Base-by-base conservation (phyloP, 2,888 invertebrate species). In the Polydrusus pterygomalis region DNA sequence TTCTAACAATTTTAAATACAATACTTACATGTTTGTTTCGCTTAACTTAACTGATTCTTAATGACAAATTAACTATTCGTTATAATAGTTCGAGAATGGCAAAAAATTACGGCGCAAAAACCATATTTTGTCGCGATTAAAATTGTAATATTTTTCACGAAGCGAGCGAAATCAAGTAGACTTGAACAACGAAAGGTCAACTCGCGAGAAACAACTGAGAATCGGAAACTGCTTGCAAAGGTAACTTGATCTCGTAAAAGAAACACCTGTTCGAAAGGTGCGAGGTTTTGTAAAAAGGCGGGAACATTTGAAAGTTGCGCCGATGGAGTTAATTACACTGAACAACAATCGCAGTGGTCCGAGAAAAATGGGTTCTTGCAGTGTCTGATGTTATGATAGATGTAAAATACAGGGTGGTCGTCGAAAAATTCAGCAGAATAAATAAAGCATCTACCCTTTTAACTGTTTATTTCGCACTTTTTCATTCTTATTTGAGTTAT, bases 211-310 rank as follows among this genome's bases (percentile, higher is more conserved):
- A 84, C 83, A 83, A 85, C 85, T 84, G 84, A 84, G 80, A 79
- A 83, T 83, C 81, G 80, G 80, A 81, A 79, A 82, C 84, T 83
- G 84, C 85, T 85, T 84, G 82, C 82, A 81, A 83, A 84, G 83
- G 84, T 85, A 84, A 85, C 84, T 85, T 83, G 85, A 84, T 83
- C 83, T 82, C 81, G 72, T 78, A 81, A 80, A 82, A 81, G 83
- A 81, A 82, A 82, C 82, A 83, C 81, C 82, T 83, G 82, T 81
- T 80, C 77, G 80, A 79, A 72, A 76, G 76, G 77, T 75, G 78
- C 65, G 70, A 78, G 79, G 80, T 80, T 67, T 56, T 30, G 58
- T 77, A 80, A 54, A 67, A 60, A 78, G 80, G 81, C 82, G 82
- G 82, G 82, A 82, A 80, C 79, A 81, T 80, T 81, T 72, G 80